Base-by-base conservation (phyloP, 2,888 invertebrate genomes). In the Leptodirus hochenwartii region DNA sequence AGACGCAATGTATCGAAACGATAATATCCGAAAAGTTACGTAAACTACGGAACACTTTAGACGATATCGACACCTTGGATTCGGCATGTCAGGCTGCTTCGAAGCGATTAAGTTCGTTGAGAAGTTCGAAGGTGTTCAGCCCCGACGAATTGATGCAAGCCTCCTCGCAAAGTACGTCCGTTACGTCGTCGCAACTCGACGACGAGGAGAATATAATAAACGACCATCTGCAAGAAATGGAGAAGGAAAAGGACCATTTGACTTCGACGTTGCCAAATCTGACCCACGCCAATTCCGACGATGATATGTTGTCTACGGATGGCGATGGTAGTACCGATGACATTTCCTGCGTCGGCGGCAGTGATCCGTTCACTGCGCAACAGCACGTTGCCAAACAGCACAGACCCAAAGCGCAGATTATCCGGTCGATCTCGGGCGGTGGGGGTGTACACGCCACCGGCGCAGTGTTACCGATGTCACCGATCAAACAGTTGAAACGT, bases 11-110 rank as follows among this genome's bases (percentile, higher is more conserved):
- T 54, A 77, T 93, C 37, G 88, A 91, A 56, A 80, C 81, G 38
- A 80, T 93, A 35, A 80, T 93, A 29, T 66, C 73, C 33, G 87
- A 88, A 50, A 85, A 90, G 55, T 62, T 91, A 47, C 58, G 64
- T 15, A 76, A 88, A 59, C 74, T 90, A n/a, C 69, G 76, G 37
- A 73, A 71, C 34, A 85, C 85, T 13, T 58, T 93, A 36, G 79
- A 76, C 23, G 90, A 91, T 55, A 90, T 93, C 41, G 84, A 82
- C 43, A 84, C 84, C 1, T 59, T 93, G 39, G 91, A 91, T 45
- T 69, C 71, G 6, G 91, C 88, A 22, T 75, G 79, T 46, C 77
- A 77, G 42, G 78, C 84, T n/a, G 87, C 85, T 8, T 71, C 73
- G 6, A 73, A 76, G 47, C 64, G 87, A 14, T 61, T 90, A 32